Conservation (phyloP, 2,113 vertebrate species). For the Cettia cetti region DNA sequence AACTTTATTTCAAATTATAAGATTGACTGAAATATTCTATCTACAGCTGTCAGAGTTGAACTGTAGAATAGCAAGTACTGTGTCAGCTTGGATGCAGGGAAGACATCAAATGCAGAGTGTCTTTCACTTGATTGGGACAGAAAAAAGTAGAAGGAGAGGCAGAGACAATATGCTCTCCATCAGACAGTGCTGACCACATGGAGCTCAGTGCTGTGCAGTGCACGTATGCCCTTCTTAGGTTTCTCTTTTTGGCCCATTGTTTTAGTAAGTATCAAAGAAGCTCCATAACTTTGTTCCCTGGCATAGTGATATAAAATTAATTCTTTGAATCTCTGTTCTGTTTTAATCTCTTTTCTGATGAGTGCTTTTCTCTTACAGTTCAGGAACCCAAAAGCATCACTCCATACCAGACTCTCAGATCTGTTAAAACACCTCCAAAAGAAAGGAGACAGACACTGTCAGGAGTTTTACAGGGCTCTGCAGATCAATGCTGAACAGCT, state of each 20-base stretch:
- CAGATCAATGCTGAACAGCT: slow-evolving; percentile 90
- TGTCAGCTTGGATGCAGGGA: not conserved
- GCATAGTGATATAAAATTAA: not conserved
- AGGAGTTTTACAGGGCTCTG: slow-evolving; percentile 92
- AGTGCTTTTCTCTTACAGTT: slow-evolving; percentile 75
- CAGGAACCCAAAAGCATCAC: slow-evolving; percentile 85
- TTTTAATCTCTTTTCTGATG: not conserved
- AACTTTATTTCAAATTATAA: not conserved
- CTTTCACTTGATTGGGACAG: not conserved
- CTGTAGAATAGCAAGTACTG: not conserved
- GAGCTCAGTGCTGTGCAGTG: not conserved
- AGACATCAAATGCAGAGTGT: not conserved
- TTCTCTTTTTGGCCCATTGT: not conserved
- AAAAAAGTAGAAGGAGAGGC: not conserved
- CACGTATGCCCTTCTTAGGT: not conserved
- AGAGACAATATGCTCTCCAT: not conserved
- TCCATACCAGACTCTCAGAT: slow-evolving; percentile 80
- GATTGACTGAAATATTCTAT: not conserved
- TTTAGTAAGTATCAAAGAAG: not conserved
- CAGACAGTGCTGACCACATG: not conserved
- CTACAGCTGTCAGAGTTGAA: not conserved
- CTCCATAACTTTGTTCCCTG: not conserved
- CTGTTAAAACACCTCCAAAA: slow-evolving; percentile 85
- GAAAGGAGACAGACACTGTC: slow-evolving; percentile 88
- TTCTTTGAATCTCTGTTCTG: not conserved